These are phyloP conservation scores for Teleogryllus occipitalis DNA, from an alignment of 1,140 invertebrate species.

Conservation along the genomic window DNA sequence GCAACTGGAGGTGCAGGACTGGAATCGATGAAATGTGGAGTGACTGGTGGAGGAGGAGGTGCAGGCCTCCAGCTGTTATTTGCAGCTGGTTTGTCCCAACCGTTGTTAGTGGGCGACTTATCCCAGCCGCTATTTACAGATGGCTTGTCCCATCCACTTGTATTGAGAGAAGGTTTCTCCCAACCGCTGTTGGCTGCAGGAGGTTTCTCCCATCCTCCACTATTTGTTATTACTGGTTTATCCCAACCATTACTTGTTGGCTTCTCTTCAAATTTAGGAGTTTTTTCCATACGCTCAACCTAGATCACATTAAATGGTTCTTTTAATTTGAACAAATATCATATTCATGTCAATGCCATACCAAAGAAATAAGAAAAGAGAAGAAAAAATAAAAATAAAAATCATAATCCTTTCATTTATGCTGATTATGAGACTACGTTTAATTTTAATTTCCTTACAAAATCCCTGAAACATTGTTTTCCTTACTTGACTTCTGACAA, in stretches of 20 bases:
- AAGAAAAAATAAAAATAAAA: too few species aligned
- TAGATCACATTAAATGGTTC: conserved; percentile 12
- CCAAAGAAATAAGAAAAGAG: too few species aligned
- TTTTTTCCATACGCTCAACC: conserved; percentile 41
- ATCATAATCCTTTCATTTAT: too few species aligned
- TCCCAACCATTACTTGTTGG: conserved; percentile 1
- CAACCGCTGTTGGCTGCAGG: conserved; percentile 12
- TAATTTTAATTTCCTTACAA: too few species aligned
- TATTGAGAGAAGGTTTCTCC: conserved; percentile 9
- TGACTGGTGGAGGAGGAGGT: conserved; percentile 53
- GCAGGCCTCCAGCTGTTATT: conserved; percentile 19
- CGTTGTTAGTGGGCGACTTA: conserved; percentile 22
- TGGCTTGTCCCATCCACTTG: neutral
- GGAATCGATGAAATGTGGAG: conserved; percentile 28
- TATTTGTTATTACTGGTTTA: conserved; percentile 7
- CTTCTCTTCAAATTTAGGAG: conserved; percentile 18
- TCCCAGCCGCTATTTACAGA: conserved; percentile 10
- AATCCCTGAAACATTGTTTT: too few species aligned
- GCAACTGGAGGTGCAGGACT: conserved; percentile 9
- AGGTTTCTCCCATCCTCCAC: conserved; percentile 17
- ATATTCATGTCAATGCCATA: too few species aligned
- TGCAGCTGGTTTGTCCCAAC: neutral
- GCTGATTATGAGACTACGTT: too few species aligned
- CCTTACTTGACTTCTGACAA: conserved; percentile 31
- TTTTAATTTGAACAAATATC: too few species aligned